Percentiles rank a stretch among this genome's conserved stretches.
phyloP scores from a whole-genome alignment of 2,888 invertebrate species.

The Phortica okadai region DNA sequence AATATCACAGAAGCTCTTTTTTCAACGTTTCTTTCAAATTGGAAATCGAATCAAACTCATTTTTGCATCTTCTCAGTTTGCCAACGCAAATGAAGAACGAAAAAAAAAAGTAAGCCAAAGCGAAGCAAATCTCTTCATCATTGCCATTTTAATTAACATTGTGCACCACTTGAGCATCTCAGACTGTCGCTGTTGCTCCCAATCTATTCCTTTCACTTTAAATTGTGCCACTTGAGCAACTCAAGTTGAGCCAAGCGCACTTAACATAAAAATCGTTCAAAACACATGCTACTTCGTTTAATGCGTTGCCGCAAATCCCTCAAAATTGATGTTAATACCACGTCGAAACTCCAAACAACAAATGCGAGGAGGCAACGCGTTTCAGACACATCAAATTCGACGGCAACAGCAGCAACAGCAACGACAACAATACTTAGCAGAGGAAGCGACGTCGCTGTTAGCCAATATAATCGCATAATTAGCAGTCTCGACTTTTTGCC shows the following conservation, averaged over 20 bases:
- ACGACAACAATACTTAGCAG: background rate
- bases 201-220: background rate
- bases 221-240: background rate
- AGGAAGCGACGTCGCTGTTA: constrained; percentile 27
- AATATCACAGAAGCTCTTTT: too few relatives aligned
- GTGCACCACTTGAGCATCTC: background rate
- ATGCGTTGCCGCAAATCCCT: constrained; percentile 54
- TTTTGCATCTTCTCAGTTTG: background rate
- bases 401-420: background rate
- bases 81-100: background rate
- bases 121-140: background rate
- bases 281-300: constrained; percentile 1
- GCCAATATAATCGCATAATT: constrained; percentile 57
- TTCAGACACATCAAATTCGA: background rate
- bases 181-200: background rate
- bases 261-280: constrained; percentile 7
- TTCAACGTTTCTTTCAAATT: too few relatives aligned
- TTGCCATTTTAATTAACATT: too few relatives aligned
- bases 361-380: too few relatives aligned
- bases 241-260: background rate
- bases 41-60: too few relatives aligned
- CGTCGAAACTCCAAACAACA: constrained; percentile 14
- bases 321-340: constrained; percentile 64
- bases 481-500: constrained; percentile 63
- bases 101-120: background rate